phyloP scores from a whole-genome alignment of 1,140 invertebrate species.

The Ganaspis sp. region DNA sequence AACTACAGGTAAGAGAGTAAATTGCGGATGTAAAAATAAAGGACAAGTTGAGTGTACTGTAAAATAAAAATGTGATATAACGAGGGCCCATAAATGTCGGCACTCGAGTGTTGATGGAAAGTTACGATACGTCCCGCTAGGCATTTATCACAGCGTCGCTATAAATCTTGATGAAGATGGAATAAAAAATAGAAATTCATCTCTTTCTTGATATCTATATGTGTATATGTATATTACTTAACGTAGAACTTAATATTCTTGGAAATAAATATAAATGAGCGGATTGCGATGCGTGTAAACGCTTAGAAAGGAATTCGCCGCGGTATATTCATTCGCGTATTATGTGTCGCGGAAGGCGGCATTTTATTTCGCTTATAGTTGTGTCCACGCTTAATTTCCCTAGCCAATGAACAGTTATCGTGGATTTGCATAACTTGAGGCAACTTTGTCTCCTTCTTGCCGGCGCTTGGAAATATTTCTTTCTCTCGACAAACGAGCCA shows the following conservation, averaged over 20 bases:
- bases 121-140: slow-evolving; percentile 41
- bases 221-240: neutral
- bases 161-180: neutral
- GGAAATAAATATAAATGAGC: neutral
- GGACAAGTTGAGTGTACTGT: too few relatives aligned
- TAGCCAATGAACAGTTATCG: slow-evolving; percentile 59
- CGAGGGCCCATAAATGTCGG: slow-evolving; percentile 46
- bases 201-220: too few relatives aligned
- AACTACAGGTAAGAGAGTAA: too few relatives aligned
- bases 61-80: neutral
- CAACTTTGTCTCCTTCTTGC: slow-evolving; percentile 53
- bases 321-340: slow-evolving; percentile 33
- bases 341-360: slow-evolving; percentile 32
- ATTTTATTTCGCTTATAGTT: slow-evolving; percentile 56
- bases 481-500: neutral
- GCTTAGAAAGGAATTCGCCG: slow-evolving; percentile 26
- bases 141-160: slow-evolving; percentile 31
- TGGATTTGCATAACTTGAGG: slow-evolving; percentile 59
- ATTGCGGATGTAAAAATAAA: too few relatives aligned
- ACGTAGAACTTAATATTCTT: neutral
- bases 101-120: slow-evolving; percentile 33
- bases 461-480: slow-evolving; percentile 51
- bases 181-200: neutral
- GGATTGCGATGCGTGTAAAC: neutral
- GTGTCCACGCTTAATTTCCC: slow-evolving; percentile 58